phyloP scores from a whole-genome alignment of 2,888 invertebrate species.

The Lasioglossum vierecki region DNA sequence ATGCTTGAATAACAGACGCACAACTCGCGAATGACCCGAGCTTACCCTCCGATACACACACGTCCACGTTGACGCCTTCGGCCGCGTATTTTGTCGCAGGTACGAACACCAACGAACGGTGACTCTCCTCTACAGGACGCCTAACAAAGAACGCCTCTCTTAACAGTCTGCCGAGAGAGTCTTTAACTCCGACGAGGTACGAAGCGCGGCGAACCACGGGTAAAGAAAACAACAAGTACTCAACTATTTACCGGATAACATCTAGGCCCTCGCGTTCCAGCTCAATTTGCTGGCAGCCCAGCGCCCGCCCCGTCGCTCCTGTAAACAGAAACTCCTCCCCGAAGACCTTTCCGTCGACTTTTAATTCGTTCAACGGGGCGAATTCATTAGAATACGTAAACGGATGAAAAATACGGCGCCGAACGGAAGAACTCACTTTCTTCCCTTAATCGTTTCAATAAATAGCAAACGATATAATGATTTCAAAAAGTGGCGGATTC shows the following conservation, averaged over 20 bases:
- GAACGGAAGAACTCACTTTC: background rate
- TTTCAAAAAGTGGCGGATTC: background rate
- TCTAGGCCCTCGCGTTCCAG: background rate
- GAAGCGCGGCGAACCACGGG: background rate
- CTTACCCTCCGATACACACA: slow-evolving; percentile 5
- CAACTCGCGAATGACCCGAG: slow-evolving; percentile 54
- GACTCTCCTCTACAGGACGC: background rate
- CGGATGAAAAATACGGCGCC: background rate
- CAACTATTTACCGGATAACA: background rate
- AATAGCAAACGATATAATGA: background rate
- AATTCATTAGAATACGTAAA: background rate
- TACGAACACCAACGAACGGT: slow-evolving; percentile 25
- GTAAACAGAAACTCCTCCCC: background rate
- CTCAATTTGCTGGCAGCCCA: background rate
- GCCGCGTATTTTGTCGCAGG: slow-evolving; percentile 34
- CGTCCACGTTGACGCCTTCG: slow-evolving; percentile 5
- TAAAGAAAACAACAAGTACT: background rate
- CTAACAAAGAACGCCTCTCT: slow-evolving; percentile 6
- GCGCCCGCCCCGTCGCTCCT: background rate
- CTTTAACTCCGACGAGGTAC: background rate
- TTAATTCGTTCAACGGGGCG: background rate
- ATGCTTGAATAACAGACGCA: slow-evolving; percentile 49
- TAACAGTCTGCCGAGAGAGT: background rate
- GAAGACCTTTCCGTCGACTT: background rate
- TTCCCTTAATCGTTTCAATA: background rate